A percentile compares a stretch with the other conserved stretches of the same genome.
phyloP scores from a whole-genome alignment of 2,113 vertebrate species.

The Tamias sibiricus region DNA sequence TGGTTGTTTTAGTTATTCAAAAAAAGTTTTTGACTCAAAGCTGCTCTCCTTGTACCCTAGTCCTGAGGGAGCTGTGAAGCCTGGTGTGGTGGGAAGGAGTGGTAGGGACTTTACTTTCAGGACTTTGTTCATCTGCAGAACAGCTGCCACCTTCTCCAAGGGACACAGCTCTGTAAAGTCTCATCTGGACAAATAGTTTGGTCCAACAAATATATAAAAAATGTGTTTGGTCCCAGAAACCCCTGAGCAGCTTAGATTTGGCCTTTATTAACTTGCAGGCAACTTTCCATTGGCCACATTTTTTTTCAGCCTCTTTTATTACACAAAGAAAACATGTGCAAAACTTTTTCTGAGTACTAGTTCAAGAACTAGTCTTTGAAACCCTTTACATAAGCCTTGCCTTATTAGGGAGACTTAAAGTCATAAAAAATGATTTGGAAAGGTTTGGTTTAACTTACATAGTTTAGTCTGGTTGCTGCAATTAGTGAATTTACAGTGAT shows the following conservation, averaged over 20 bases:
- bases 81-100: not conserved
- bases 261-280: not conserved
- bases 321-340: not conserved
- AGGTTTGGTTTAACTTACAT: not conserved
- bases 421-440: not conserved
- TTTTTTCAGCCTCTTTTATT: not conserved
- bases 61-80: not conserved
- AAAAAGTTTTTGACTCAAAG: not conserved
- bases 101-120: not conserved
- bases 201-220: not conserved
- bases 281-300: not conserved
- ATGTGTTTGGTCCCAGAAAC: not conserved
- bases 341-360: not conserved
- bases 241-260: not conserved
- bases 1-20: not conserved
- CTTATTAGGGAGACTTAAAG: not conserved
- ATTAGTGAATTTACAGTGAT: not conserved
- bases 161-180: not conserved
- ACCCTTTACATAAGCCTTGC: not conserved
- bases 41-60: not conserved
- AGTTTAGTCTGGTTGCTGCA: not conserved
- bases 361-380: constrained; percentile 40
- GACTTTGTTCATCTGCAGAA: not conserved
- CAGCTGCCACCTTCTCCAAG: not conserved
- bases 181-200: not conserved